phyloP scores from a whole-genome alignment of 2,888 invertebrate species.

The Cecidostiba fungosa region DNA sequence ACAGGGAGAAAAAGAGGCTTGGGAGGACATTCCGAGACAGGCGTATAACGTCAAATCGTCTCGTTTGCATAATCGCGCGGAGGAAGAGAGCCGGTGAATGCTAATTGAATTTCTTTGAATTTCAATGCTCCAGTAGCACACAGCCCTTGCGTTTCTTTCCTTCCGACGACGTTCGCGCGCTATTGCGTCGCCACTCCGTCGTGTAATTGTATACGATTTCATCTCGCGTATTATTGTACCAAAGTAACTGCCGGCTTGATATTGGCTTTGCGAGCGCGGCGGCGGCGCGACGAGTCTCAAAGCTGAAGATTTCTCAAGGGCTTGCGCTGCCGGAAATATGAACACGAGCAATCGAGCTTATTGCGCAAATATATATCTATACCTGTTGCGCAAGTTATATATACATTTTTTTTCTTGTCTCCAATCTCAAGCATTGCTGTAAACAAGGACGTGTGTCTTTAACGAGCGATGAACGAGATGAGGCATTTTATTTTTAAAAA shows the following conservation, averaged over 20 bases:
- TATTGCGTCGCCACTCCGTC: conserved; percentile 23
- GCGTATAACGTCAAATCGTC: conserved; percentile 51
- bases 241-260: not conserved
- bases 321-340: not conserved
- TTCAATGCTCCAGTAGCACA: conserved; percentile 39
- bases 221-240: not conserved
- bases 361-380: not conserved
- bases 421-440: not conserved
- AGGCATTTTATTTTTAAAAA: no score
- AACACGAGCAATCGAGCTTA: not conserved
- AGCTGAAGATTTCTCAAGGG: not conserved
- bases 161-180: not conserved
- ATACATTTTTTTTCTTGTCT: not conserved
- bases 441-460: not conserved
- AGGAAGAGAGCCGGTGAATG: conserved; percentile 44
- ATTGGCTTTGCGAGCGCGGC: not conserved
- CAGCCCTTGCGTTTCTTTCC: not conserved
- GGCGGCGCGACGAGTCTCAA: not conserved
- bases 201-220: conserved; percentile 51
- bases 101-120: conserved; percentile 64
- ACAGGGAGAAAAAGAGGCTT: conserved; percentile 17
- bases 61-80: conserved; percentile 56
- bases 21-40: conserved; percentile 44
- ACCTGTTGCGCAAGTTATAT: conserved; percentile 6
- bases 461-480: not conserved